phyloP scores from a whole-genome alignment of 1,140 invertebrate genomes.

The Contarinia nasturtii region DNA sequence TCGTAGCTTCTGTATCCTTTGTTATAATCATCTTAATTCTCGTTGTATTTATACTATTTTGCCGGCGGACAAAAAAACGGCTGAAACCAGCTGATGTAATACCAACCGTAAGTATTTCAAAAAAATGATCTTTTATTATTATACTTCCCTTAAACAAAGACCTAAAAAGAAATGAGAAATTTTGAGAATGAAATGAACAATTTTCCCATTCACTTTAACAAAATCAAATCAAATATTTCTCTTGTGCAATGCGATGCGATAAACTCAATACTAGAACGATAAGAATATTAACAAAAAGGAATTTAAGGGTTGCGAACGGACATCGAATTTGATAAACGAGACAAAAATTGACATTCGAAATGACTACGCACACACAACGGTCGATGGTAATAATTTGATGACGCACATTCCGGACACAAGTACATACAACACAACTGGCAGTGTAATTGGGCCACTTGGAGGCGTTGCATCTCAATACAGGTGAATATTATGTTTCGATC shows the following conservation, averaged over 20 bases:
- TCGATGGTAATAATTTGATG: constrained; percentile 15
- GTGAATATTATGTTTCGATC: no score
- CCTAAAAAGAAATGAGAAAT: background rate
- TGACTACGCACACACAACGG: background rate
- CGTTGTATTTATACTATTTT: constrained; percentile 17
- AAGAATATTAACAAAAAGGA: constrained; percentile 41
- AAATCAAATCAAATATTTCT: background rate
- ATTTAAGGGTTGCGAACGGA: background rate
- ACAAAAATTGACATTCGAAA: background rate
- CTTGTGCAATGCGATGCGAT: no score
- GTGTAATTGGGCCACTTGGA: no score
- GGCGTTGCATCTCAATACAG: no score
- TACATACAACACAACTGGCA: no score
- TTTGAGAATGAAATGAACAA: background rate
- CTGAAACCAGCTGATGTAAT: constrained; percentile 22
- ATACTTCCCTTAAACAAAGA: no score
- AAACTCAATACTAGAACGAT: constrained; percentile 18
- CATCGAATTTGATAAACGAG: background rate
- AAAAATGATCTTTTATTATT: no score
- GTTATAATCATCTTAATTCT: constrained; percentile 18
- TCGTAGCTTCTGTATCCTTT: constrained; percentile 17
- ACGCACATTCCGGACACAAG: no score
- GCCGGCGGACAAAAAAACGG: constrained; percentile 18
- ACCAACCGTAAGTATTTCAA: constrained; percentile 7
- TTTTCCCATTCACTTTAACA: no score